Conservation (phyloP, 2,888 invertebrate species). For the Silvanus unidentatus region DNA sequence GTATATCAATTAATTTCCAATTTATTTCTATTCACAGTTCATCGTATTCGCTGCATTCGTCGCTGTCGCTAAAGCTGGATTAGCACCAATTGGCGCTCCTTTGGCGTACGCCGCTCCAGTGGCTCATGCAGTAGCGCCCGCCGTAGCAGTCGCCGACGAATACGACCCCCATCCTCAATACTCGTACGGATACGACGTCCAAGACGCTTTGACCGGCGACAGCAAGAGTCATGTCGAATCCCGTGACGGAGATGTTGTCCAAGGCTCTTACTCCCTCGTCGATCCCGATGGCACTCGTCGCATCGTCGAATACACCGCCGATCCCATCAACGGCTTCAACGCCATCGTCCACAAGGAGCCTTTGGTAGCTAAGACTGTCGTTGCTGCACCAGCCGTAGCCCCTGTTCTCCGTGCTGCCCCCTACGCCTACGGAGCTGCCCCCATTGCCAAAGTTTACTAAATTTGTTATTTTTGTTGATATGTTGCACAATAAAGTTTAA, state of each 20-base stretch:
- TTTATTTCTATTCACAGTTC: conserved; percentile 19
- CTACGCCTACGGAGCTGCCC: conserved; percentile 37
- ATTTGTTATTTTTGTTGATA: too few relatives aligned
- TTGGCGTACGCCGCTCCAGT: conserved; percentile 27
- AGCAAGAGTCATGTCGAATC: conserved; percentile 57
- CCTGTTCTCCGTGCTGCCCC: conserved; percentile 14
- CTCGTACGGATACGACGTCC: conserved; percentile 54
- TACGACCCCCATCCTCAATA: conserved; percentile 47
- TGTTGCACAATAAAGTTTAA: too few relatives aligned
- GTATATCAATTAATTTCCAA: neutral
- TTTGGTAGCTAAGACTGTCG: conserved; percentile 28
- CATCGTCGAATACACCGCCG: conserved; percentile 57
- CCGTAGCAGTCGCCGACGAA: conserved; percentile 25
- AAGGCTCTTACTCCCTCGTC: conserved; percentile 53
- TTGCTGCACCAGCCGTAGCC: conserved; percentile 13
- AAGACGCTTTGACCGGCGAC: conserved; percentile 54
- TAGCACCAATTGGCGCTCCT: conserved; percentile 14
- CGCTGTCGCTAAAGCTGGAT: conserved; percentile 25
- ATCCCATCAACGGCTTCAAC: conserved; percentile 52
- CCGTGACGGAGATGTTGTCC: conserved; percentile 59
- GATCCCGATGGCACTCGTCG: conserved; percentile 60
- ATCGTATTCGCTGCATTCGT: conserved; percentile 28
- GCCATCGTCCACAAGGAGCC: conserved; percentile 52
- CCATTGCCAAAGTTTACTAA: conserved; percentile 12
- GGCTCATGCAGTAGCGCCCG: conserved; percentile 32